These are phyloP conservation scores for Chouioia cunea DNA, from an alignment of 2,888 invertebrate species.

Conservation along the genomic window DNA sequence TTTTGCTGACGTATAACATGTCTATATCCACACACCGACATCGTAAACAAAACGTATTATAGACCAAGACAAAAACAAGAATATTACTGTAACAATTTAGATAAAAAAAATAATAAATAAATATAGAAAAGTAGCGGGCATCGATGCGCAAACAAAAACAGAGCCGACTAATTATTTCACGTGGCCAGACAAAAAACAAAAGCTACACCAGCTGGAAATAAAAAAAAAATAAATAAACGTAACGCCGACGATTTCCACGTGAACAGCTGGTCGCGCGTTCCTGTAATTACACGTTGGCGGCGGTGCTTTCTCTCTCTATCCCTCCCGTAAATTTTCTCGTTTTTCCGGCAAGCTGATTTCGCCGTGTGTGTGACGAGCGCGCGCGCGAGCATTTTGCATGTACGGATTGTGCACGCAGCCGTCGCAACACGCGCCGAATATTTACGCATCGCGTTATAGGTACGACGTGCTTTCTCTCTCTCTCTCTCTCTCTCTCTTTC, in stretches of 20 bases:
- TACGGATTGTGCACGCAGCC: slow-evolving; percentile 18
- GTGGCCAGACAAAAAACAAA: slow-evolving; percentile 12
- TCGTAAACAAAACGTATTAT: too few species aligned
- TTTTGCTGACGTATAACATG: too few species aligned
- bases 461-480: background rate
- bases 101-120: too few species aligned
- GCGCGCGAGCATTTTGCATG: too few species aligned
- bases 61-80: too few species aligned
- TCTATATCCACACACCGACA: too few species aligned
- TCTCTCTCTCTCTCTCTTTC: background rate
- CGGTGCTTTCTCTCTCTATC: too few species aligned
- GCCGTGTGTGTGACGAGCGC: background rate
- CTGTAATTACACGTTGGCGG: slow-evolving; percentile 21
- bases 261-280: slow-evolving; percentile 26
- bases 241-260: slow-evolving; percentile 25
- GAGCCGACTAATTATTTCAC: slow-evolving; percentile 14
- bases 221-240: slow-evolving; percentile 11
- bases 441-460: slow-evolving; percentile 13
- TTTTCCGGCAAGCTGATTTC: slow-evolving; percentile 2
- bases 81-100: too few species aligned
- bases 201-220: background rate
- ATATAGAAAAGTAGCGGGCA: too few species aligned
- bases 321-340: slow-evolving; percentile 27
- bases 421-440: slow-evolving; percentile 20
- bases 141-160: background rate